Evolutionary conservation across 2,113 vertebrate species (phyloP), one percentile per base, ranked within the genome.

Genomic region (Vulpes lagopus): DNA sequence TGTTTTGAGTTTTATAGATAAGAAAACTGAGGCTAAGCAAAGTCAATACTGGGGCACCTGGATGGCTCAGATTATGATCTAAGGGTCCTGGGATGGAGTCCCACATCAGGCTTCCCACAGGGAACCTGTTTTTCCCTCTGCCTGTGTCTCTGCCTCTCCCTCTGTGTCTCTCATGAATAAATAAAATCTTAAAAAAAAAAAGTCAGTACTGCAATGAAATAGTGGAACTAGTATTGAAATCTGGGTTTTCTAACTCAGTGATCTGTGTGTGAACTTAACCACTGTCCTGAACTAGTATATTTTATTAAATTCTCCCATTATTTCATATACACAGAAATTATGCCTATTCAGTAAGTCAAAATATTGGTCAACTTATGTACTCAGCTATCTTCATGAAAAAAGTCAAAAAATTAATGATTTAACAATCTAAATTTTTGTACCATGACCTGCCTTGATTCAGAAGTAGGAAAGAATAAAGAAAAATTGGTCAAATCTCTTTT

Each of bases 261-360:
- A 81, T 53, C 8, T 55, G 51, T 55, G 14, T 30, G 2, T 67
- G 53, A 55, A 38, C 17, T 67, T 86, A 89, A 89, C 30, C 5
- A 85, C 22, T 93, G 3, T 51, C 11, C 3, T 91, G 7, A 49
- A 11, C 2, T 67, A 83, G 23, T 2, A 74, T 30, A 71, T 35
- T 91, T 93, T 65, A 51, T 64, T 95, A 81, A 94, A 62, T 83
- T 76, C 8, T 84, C 14, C 22, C 23, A 62, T 86, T 96, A 83
- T 92, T 94, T 94, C 71, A 2, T 30, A 57, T 2, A 90, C 96
- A 64, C 30, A 80, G 30, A 87, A 84, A 94, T 23, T 89, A 3
- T 76, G 69, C 27, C 49, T 84, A 71, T 43, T 89, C 25, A 81
- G 11, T 60, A 76, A 69, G 49, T 94, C 20, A 73, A 93, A 82